Percentiles rank a stretch among this genome's conserved stretches.
Conservation (phyloP, 2,113 vertebrate genomes). For the zebrafish (Danio rerio) region DNA sequence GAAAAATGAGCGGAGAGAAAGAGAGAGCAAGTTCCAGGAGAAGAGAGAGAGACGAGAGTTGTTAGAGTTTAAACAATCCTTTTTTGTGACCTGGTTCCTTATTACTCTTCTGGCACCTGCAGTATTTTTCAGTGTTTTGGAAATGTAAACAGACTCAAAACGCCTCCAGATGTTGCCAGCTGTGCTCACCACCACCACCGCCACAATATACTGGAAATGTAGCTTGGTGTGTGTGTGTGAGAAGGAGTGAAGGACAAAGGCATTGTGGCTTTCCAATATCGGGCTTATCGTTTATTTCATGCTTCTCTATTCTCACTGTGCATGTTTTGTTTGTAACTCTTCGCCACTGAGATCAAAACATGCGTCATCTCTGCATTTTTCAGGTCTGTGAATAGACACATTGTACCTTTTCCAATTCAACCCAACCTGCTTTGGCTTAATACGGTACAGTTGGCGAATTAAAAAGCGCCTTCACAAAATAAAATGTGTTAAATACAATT, state of each 20-base stretch:
- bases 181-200: constrained; percentile 68
- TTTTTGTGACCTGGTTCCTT: constrained; percentile 72
- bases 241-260: constrained; percentile 9
- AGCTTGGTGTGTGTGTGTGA: constrained; percentile 48
- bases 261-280: constrained; percentile 30
- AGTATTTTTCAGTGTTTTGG: constrained; percentile 79
- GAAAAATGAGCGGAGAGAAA: constrained; percentile 34
- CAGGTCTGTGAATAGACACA: constrained; percentile 24
- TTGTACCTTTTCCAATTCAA: constrained; percentile 9
- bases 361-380: constrained; percentile 13
- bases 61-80: constrained; percentile 75
- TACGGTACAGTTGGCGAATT: constrained; percentile 45
- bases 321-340: constrained; percentile 36
- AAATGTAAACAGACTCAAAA: constrained; percentile 83
- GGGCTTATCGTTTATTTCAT: constrained; percentile 49
- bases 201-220: constrained; percentile 74
- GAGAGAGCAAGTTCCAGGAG: constrained; percentile 41
- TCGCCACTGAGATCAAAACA: neutral
- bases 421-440: neutral
- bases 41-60: constrained; percentile 54
- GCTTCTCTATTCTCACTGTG: constrained; percentile 55
- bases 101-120: constrained; percentile 80
- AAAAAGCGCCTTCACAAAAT: constrained; percentile 54
- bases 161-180: constrained; percentile 84
- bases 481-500: constrained; percentile 53